Conservation (phyloP, 2,797 vertebrate genomes). For the Peromyscus melanophrys region DNA sequence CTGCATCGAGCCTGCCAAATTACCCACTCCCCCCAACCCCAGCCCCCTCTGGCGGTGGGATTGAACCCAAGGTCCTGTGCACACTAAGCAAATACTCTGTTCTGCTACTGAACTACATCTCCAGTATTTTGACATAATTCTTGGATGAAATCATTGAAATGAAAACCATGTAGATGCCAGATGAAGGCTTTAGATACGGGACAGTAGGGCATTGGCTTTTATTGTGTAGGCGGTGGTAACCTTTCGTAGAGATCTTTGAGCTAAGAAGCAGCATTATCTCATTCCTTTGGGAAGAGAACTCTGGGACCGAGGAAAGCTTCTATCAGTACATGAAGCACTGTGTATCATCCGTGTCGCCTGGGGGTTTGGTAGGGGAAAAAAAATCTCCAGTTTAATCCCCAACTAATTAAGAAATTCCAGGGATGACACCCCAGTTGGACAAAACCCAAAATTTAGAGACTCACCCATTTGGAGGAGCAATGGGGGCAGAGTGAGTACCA, state of each 20-base stretch:
- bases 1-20: neutral
- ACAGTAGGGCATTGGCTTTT: neutral
- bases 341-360: neutral
- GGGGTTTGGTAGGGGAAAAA: neutral
- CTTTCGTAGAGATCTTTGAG: neutral
- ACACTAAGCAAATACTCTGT: neutral
- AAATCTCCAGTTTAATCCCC: neutral
- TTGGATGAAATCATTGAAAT: neutral
- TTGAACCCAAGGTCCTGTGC: neutral
- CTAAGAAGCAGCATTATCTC: neutral
- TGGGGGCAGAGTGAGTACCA: neutral
- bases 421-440: neutral
- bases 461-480: slow-evolving; percentile 38
- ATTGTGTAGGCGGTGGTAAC: neutral
- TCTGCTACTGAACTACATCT: neutral
- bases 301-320: neutral
- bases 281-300: slow-evolving; percentile 11
- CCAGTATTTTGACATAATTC: neutral
- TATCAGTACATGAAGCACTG: neutral
- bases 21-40: neutral
- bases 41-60: neutral
- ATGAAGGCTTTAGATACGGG: neutral
- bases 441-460: slow-evolving; percentile 2
- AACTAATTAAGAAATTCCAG: neutral
- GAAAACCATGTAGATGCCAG: slow-evolving; percentile 16